phyloP scores from a whole-genome alignment of 1,140 invertebrate species.

The Bombus balteatus region DNA sequence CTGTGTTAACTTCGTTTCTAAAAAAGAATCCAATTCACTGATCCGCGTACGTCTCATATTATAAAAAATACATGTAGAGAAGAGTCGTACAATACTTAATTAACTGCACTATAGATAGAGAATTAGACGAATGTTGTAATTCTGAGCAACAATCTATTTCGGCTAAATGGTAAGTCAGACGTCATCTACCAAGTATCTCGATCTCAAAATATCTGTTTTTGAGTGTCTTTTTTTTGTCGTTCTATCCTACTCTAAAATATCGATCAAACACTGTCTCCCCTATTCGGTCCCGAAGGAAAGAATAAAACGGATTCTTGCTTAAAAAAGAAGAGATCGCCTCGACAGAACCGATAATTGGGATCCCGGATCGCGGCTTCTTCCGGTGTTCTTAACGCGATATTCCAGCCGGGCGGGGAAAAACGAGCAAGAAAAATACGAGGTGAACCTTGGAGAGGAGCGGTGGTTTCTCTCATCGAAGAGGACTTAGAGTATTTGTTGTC shows the following conservation, averaged over 20 bases:
- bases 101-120: no score
- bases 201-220: neutral
- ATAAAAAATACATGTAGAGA: no score
- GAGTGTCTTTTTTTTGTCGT: neutral
- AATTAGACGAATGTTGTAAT: no score
- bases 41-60: no score
- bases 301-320: neutral
- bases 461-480: constrained; percentile 27
- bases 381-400: constrained; percentile 24
- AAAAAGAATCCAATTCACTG: no score
- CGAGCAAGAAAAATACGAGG: neutral
- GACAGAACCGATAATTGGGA: constrained; percentile 39
- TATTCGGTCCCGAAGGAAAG: neutral
- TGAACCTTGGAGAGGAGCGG: constrained; percentile 3
- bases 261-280: neutral
- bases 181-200: neutral
- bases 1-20: no score
- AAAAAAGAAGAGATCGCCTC: neutral
- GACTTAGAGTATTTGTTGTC: constrained; percentile 53
- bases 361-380: constrained; percentile 21
- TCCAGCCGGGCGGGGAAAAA: neutral
- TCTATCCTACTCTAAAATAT: neutral
- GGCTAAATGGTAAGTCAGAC: no score
- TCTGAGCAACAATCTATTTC: no score
- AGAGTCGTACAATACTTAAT: no score